Evolutionary conservation across 1,140 invertebrate species (phyloP).

Genomic region (Anthonomus grandis): DNA sequence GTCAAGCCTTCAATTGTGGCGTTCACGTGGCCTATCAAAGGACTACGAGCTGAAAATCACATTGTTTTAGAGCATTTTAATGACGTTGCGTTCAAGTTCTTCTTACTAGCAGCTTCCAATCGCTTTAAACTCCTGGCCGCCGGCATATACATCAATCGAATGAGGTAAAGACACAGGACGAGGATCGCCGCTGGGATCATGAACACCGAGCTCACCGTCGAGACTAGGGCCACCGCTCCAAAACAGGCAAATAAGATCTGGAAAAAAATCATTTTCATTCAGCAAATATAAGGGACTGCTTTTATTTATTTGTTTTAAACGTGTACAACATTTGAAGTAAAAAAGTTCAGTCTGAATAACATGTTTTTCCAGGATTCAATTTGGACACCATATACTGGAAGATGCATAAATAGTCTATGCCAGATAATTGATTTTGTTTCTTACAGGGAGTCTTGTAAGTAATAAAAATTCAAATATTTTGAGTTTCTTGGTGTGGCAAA

Average conservation of each 20-base stretch:
- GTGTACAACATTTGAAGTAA: too few species aligned
- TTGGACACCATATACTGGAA: too few species aligned
- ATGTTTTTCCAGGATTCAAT: too few species aligned
- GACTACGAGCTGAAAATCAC: slow-evolving; percentile 51
- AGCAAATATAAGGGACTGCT: too few species aligned
- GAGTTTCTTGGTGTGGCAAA: too few species aligned
- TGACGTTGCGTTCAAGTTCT: slow-evolving; percentile 3
- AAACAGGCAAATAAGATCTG: slow-evolving; percentile 31
- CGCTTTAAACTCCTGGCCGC: slow-evolving; percentile 64
- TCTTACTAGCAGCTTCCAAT: slow-evolving; percentile 62
- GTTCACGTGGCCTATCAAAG: slow-evolving; percentile 67
- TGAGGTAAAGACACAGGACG: slow-evolving; percentile 51
- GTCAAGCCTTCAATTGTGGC: slow-evolving; percentile 70
- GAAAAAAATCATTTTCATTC: slow-evolving; percentile 11
- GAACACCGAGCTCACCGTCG: slow-evolving; percentile 30
- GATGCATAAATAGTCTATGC: too few species aligned
- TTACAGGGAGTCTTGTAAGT: too few species aligned
- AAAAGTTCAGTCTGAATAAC: too few species aligned
- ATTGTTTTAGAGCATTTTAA: not conserved
- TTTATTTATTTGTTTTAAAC: too few species aligned
- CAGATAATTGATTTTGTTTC: too few species aligned
- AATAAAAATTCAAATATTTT: too few species aligned
- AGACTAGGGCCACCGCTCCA: slow-evolving; percentile 29
- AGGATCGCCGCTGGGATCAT: slow-evolving; percentile 51
- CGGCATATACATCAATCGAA: slow-evolving; percentile 58